Conservation (phyloP, 2,113 vertebrate genomes). For the Egretta garzetta region DNA sequence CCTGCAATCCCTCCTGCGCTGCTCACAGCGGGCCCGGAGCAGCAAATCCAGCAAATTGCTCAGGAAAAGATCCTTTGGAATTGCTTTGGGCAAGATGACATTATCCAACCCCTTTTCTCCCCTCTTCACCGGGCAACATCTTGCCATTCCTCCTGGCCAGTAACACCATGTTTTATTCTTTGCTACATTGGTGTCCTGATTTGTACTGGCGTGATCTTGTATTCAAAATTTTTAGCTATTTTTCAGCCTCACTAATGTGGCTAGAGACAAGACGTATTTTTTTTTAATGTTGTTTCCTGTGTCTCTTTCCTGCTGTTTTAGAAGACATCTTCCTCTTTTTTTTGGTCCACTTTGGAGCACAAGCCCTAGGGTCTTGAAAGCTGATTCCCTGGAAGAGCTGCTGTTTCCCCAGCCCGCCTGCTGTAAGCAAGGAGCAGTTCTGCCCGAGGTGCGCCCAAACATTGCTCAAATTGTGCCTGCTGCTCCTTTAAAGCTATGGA, state of each 20-base stretch:
- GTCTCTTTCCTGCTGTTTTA: background rate
- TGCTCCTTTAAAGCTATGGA: background rate
- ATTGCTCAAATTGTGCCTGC: background rate
- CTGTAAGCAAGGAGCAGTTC: background rate
- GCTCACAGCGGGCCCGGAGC: background rate
- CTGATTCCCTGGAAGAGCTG: background rate
- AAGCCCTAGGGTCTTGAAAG: background rate
- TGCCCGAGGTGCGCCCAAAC: background rate
- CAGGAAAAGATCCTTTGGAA: background rate
- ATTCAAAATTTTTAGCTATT: background rate
- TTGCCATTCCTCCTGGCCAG: background rate
- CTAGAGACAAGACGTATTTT: background rate
- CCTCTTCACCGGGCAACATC: background rate
- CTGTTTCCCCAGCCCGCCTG: background rate
- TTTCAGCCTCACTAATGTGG: background rate
- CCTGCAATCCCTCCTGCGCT: background rate
- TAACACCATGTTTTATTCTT: background rate
- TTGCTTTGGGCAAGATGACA: background rate
- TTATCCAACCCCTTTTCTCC: background rate
- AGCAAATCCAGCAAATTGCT: background rate
- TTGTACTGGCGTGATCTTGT: background rate
- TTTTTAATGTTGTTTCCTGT: background rate
- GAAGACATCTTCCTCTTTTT: background rate
- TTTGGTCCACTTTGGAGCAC: background rate
- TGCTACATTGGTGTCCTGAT: background rate